These are phyloP conservation scores for Hyles euphorbiae DNA, from an alignment of 1,140 invertebrate species.

Conservation along the genomic window DNA sequence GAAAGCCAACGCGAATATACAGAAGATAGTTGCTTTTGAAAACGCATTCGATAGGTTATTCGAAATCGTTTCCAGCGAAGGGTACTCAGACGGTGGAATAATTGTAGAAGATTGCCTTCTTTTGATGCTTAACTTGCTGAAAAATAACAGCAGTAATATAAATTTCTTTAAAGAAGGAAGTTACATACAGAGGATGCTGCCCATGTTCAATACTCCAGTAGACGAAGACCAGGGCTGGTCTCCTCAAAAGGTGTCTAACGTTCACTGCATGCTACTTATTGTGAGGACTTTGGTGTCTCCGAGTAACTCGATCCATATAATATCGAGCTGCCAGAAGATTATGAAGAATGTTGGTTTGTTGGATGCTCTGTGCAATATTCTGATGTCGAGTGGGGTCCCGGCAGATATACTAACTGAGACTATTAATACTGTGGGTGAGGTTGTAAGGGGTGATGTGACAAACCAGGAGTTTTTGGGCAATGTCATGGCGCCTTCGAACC, in stretches of 20 bases:
- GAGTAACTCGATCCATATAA: conserved; percentile 84
- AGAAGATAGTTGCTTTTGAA: conserved; percentile 99
- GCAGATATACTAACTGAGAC: conserved; percentile 97
- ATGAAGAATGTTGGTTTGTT: conserved; percentile 90
- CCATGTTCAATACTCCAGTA: conserved; percentile 88
- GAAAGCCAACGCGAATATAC: conserved; percentile 97
- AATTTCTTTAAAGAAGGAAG: conserved; percentile 99
- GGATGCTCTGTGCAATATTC: conserved; percentile 89
- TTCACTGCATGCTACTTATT: conserved; percentile 93
- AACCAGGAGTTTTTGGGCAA: conserved; percentile 96
- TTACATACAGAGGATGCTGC: conserved; percentile 92
- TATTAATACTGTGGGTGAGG: conserved; percentile 96
- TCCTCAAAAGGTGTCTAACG: conserved; percentile 95
- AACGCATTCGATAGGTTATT: conserved; percentile 98
- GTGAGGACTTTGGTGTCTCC: conserved; percentile 93
- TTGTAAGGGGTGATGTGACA: conserved; percentile 90
- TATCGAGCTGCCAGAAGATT: conserved; percentile 89
- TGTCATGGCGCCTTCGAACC: conserved; percentile 94
- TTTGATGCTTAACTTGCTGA: conserved; percentile 95
- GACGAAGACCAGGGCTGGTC: conserved; percentile 91
- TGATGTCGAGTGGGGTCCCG: conserved; percentile 97
- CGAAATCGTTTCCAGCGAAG: conserved; percentile 95
- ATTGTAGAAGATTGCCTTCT: conserved; percentile 98
- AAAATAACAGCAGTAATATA: conserved; percentile 98
- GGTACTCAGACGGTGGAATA: conserved; percentile 95